Evolutionary conservation across 2,888 invertebrate genomes (phyloP).

Genomic region (Agriopis leucophaearia): DNA sequence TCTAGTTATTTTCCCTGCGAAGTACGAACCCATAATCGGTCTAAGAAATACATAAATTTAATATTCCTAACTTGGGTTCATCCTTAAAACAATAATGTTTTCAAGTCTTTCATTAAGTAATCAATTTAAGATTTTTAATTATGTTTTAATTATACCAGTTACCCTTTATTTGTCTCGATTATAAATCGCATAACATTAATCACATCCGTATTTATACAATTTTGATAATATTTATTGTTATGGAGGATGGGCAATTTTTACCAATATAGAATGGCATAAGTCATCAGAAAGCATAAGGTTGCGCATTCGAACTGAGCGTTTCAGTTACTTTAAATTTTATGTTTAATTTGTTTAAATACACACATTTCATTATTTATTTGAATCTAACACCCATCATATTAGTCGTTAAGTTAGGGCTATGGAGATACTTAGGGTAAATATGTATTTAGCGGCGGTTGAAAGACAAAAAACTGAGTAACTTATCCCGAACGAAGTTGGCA

Average conservation of each 20-base stretch:
- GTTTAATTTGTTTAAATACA: too few relatives aligned
- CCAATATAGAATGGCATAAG: conserved; percentile 1
- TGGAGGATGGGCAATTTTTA: conserved; percentile 14
- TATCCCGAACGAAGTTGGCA: too few relatives aligned
- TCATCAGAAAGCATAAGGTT: not conserved
- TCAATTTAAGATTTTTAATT: conserved; percentile 22
- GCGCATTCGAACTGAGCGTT: not conserved
- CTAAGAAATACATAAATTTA: too few relatives aligned
- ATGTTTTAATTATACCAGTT: conserved; percentile 7
- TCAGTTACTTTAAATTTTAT: too few relatives aligned
- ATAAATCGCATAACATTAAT: conserved; percentile 30
- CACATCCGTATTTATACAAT: conserved; percentile 19
- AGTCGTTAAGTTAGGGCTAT: too few relatives aligned
- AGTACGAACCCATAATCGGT: too few relatives aligned
- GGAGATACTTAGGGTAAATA: too few relatives aligned
- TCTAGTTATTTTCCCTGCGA: too few relatives aligned
- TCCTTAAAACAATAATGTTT: not conserved
- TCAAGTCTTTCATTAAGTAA: conserved; percentile 6
- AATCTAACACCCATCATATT: too few relatives aligned
- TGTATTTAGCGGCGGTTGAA: too few relatives aligned
- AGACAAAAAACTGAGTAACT: too few relatives aligned
- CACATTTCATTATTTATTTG: not conserved
- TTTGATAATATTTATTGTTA: conserved; percentile 2
- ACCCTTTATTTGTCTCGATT: conserved; percentile 17
- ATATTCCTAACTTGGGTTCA: too few relatives aligned